Conservation (phyloP, 2,888 invertebrate genomes). For the Kryphioiulus occultus region DNA sequence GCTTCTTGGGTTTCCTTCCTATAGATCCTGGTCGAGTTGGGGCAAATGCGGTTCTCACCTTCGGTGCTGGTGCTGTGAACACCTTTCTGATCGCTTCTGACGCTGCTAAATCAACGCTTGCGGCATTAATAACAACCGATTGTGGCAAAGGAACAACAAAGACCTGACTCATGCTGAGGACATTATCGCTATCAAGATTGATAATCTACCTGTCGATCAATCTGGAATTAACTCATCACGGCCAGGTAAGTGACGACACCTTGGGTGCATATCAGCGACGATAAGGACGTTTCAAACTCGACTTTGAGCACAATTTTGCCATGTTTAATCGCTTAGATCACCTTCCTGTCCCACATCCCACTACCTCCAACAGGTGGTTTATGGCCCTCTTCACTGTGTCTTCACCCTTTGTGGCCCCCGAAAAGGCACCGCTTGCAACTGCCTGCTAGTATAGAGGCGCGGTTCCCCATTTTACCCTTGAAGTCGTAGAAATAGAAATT, state of each 20-base stretch:
- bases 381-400: background rate
- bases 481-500: background rate
- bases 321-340: background rate
- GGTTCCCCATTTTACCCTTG: too few relatives aligned
- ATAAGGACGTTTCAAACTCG: background rate
- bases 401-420: background rate
- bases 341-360: background rate
- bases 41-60: background rate
- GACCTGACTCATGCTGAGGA: background rate
- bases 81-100: background rate
- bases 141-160: background rate
- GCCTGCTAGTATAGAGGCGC: background rate
- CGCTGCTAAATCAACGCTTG: background rate
- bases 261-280: background rate
- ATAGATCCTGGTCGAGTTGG: background rate
- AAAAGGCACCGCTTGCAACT: background rate
- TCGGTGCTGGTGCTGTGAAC: background rate
- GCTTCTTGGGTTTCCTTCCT: background rate
- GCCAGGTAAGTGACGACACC: background rate
- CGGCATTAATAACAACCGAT: background rate
- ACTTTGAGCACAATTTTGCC: background rate
- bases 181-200: conserved; percentile 11
- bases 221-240: background rate
- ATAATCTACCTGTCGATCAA: background rate
- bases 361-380: background rate